phyloP scores from a whole-genome alignment of 1,140 invertebrate species.

The Heliconius hewitsoni region DNA sequence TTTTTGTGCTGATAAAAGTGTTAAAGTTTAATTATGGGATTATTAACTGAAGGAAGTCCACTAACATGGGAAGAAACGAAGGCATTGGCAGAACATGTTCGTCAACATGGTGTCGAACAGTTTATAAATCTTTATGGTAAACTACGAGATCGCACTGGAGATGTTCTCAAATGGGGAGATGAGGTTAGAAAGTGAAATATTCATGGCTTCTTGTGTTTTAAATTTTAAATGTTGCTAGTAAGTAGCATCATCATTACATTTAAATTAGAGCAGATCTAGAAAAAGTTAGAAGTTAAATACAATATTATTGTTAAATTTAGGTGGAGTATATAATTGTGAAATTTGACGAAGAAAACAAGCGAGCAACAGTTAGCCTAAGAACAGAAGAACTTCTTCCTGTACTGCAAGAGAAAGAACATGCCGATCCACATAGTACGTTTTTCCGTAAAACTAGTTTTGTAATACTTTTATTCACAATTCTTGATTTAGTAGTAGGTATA shows the following conservation, averaged over 20 bases:
- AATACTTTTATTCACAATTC: neutral
- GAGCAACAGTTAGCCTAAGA: constrained; percentile 91
- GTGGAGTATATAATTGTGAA: constrained; percentile 98
- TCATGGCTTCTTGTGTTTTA: neutral
- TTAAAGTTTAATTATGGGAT: constrained; percentile 87
- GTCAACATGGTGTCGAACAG: constrained; percentile 95
- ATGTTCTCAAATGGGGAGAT: constrained; percentile 94
- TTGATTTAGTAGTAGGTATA: neutral
- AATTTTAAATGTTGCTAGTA: too few relatives aligned
- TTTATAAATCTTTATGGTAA: constrained; percentile 13
- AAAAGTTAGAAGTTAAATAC: too few relatives aligned
- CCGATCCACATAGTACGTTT: constrained; percentile 86
- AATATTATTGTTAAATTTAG: constrained; percentile 58
- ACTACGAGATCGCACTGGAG: constrained; percentile 11
- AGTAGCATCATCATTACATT: too few relatives aligned
- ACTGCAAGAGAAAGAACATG: constrained; percentile 91
- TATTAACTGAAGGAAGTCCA: constrained; percentile 96
- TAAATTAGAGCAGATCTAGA: too few relatives aligned
- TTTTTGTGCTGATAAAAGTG: neutral
- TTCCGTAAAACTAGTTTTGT: neutral
- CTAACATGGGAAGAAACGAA: constrained; percentile 98
- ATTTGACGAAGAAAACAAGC: constrained; percentile 94
- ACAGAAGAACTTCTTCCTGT: constrained; percentile 89
- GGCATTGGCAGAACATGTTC: constrained; percentile 92
- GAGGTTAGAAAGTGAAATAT: constrained; percentile 85